Conservation (phyloP, 2,113 vertebrate genomes). For the Gasterosteus aculeatus region DNA sequence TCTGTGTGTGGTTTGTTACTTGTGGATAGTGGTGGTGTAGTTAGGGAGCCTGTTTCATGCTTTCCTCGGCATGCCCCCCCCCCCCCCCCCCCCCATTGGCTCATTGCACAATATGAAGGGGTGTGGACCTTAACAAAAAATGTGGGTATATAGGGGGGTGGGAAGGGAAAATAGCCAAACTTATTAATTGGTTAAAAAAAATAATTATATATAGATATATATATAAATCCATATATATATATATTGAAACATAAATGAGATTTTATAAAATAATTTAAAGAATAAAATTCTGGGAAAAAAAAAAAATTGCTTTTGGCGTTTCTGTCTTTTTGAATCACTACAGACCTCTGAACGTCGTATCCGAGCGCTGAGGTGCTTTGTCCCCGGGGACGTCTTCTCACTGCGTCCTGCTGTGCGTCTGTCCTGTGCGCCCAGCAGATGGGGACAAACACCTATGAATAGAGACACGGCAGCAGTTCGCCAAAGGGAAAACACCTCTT, state of each 20-base stretch:
- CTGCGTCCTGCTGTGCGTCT: not conserved
- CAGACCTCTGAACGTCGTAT: too few species aligned
- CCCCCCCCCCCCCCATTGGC: conserved; percentile 20
- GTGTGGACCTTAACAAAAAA: conserved; percentile 58
- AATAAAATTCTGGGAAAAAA: conserved; percentile 80
- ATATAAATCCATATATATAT: conserved; percentile 52
- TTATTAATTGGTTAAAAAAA: conserved; percentile 69
- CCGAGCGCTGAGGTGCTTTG: too few species aligned
- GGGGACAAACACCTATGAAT: conserved; percentile 28
- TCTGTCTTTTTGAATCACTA: not conserved
- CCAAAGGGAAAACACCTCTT: too few species aligned
- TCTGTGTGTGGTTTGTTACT: too few species aligned
- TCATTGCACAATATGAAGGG: conserved; percentile 74
- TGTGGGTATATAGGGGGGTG: conserved; percentile 47
- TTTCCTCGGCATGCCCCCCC: not conserved
- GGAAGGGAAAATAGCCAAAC: conserved; percentile 74
- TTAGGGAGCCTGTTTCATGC: conserved; percentile 45
- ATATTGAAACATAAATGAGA: conserved; percentile 75
- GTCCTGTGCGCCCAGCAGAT: conserved; percentile 48
- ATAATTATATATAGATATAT: conserved; percentile 30
- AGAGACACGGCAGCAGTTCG: not conserved
- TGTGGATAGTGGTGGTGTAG: conserved; percentile 43
- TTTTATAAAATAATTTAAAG: conserved; percentile 83
- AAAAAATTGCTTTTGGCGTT: conserved; percentile 5
- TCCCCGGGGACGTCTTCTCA: not conserved